A percentile compares a stretch with the other conserved stretches of the same genome.
These are phyloP conservation scores for Aselliscus stoliczkanus DNA, from an alignment of 2,797 vertebrate species.

Conservation along the genomic window DNA sequence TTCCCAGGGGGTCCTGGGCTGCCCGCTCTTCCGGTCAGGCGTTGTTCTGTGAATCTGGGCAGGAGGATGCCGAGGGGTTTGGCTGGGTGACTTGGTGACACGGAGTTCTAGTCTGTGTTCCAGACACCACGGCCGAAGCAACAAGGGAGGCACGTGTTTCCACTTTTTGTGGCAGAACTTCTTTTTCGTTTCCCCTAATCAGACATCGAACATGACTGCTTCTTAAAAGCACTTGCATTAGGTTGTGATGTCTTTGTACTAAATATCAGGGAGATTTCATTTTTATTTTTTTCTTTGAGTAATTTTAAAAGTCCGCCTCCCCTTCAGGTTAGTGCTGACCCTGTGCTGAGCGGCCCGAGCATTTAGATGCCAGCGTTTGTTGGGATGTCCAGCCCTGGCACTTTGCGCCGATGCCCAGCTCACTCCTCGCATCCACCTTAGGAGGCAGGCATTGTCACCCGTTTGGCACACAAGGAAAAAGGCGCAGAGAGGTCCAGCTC, in stretches of 20 bases:
- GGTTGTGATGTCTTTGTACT: background rate
- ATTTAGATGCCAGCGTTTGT: fast-evolving
- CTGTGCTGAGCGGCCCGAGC: fast-evolving
- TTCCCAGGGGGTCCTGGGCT: background rate
- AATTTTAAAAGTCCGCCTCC: too few relatives aligned
- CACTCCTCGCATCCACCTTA: fast-evolving
- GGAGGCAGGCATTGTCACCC: fast-evolving
- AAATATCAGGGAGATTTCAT: background rate
- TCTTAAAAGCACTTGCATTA: background rate
- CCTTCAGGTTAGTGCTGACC: fast-evolving
- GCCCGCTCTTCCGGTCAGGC: background rate
- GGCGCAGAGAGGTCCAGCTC: background rate
- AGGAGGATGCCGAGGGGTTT: background rate
- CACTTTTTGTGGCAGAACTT: too few relatives aligned
- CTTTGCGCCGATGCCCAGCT: too few relatives aligned
- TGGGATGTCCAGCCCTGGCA: background rate
- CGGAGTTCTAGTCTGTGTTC: too few relatives aligned
- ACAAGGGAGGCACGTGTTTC: too few relatives aligned
- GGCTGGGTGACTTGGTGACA: fast-evolving
- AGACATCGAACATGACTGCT: fast-evolving
- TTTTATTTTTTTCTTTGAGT: background rate
- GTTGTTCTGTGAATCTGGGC: background rate
- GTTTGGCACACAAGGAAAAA: background rate
- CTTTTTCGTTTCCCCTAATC: background rate
- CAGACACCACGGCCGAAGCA: too few relatives aligned